These are phyloP conservation scores for Apistogramma diplotaenia DNA, from an alignment of 2,113 vertebrate species.

Conservation along the genomic window DNA sequence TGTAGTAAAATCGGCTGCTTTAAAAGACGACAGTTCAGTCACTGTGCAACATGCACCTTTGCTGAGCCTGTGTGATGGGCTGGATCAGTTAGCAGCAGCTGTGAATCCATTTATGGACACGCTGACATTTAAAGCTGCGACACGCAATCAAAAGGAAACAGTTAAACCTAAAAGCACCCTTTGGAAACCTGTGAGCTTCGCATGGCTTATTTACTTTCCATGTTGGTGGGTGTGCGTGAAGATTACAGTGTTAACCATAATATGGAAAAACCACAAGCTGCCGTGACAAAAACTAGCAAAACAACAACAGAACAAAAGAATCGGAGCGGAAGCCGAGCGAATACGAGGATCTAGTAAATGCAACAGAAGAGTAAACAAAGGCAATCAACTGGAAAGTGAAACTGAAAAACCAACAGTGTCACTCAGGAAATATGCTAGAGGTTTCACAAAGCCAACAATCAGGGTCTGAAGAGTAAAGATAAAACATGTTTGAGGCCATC, in stretches of 20 bases:
- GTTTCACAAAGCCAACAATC: neutral
- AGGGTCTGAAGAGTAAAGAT: neutral
- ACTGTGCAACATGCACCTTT: neutral
- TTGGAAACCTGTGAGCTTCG: neutral
- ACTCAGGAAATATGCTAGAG: neutral
- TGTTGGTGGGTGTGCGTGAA: neutral
- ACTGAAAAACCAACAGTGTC: neutral
- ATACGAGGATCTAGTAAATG: neutral
- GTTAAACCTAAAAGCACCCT: neutral
- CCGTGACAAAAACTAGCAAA: neutral
- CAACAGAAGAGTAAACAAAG: neutral
- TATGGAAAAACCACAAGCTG: neutral
- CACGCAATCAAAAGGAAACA: neutral
- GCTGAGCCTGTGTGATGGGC: neutral
- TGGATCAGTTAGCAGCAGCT: neutral
- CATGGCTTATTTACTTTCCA: neutral
- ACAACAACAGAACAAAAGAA: conserved; percentile 5
- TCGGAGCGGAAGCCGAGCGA: neutral
- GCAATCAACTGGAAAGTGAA: fast-evolving
- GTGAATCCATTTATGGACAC: neutral
- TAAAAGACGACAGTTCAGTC: conserved; percentile 12
- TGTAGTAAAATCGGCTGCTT: conserved; percentile 24
- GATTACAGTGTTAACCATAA: neutral
- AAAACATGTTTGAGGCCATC: neutral
- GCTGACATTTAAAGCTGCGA: neutral